Conservation (phyloP, 2,113 vertebrate genomes). For the Paraplagusia blochii region DNA sequence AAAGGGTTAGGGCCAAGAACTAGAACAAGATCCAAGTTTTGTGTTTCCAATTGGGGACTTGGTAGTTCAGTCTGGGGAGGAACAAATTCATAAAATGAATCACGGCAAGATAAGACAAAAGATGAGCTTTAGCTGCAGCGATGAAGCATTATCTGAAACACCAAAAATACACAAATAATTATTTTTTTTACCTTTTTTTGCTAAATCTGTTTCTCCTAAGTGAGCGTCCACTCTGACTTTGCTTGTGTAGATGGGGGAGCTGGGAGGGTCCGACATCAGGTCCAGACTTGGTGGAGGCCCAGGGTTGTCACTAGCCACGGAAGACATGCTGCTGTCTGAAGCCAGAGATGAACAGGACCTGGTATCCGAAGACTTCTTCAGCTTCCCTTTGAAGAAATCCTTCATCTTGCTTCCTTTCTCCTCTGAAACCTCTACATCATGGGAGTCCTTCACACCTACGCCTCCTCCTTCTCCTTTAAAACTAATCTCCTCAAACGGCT, state of each 20-base stretch:
- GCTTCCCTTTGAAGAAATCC: conserved; percentile 85
- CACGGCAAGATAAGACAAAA: no score
- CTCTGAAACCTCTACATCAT: conserved; percentile 67
- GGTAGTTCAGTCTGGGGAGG: no score
- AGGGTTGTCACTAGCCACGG: conserved; percentile 79
- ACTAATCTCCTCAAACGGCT: conserved; percentile 54
- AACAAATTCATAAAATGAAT: no score
- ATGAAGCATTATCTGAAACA: no score
- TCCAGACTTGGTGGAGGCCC: conserved; percentile 74
- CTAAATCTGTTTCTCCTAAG: conserved; percentile 65
- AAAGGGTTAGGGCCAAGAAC: no score
- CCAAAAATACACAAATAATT: not conserved
- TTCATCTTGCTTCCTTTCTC: conserved; percentile 84
- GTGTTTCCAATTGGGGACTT: no score
- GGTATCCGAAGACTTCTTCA: conserved; percentile 86
- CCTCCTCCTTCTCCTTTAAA: conserved; percentile 12
- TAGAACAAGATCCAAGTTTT: no score
- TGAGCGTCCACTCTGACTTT: conserved; percentile 80
- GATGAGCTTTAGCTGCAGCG: no score
- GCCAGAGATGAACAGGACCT: conserved; percentile 90
- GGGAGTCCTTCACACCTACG: conserved; percentile 63
- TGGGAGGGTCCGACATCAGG: conserved; percentile 67
- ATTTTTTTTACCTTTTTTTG: conserved; percentile 68
- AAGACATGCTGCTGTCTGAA: conserved; percentile 89
- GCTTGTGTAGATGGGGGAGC: conserved; percentile 80